phyloP scores from a whole-genome alignment of 1,140 invertebrate genomes.

The Acromyrmex heyeri region DNA sequence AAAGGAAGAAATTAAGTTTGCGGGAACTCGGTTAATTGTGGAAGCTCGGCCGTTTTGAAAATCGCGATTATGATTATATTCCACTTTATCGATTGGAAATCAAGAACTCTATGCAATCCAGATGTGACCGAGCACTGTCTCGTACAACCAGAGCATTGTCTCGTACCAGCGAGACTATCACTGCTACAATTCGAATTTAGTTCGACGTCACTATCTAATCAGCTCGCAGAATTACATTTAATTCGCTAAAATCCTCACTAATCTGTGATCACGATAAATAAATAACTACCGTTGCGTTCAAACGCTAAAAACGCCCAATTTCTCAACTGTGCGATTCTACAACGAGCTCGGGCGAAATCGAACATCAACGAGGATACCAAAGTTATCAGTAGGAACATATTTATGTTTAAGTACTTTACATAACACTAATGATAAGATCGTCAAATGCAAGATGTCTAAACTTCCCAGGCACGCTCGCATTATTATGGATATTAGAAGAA shows the following conservation, averaged over 20 bases:
- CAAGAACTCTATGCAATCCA: not conserved
- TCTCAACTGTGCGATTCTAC: not conserved
- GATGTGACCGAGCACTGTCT: not conserved
- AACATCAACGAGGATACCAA: not conserved
- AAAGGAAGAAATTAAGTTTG: not conserved
- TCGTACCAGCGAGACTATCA: slow-evolving; percentile 16
- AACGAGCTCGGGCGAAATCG: not conserved
- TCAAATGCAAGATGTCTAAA: slow-evolving; percentile 30
- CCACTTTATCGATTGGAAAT: not conserved
- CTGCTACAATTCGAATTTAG: not conserved
- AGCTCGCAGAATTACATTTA: slow-evolving; percentile 16
- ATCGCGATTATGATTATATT: not conserved
- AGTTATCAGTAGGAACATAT: slow-evolving; percentile 62
- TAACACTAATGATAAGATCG: slow-evolving; percentile 2
- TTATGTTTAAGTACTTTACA: slow-evolving; percentile 26
- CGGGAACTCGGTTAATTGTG: not conserved
- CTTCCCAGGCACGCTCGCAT: not conserved
- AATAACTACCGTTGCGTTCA: slow-evolving; percentile 45
- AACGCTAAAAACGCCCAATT: not conserved
- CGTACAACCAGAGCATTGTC: slow-evolving; percentile 13
- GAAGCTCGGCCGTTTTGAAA: not conserved
- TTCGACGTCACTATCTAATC: not conserved
- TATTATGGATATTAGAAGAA: not conserved
- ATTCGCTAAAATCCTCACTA: slow-evolving; percentile 22
- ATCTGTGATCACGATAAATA: slow-evolving; percentile 36